Base-by-base conservation (phyloP, 2,888 invertebrate species). In the Chloromyia formosa region DNA sequence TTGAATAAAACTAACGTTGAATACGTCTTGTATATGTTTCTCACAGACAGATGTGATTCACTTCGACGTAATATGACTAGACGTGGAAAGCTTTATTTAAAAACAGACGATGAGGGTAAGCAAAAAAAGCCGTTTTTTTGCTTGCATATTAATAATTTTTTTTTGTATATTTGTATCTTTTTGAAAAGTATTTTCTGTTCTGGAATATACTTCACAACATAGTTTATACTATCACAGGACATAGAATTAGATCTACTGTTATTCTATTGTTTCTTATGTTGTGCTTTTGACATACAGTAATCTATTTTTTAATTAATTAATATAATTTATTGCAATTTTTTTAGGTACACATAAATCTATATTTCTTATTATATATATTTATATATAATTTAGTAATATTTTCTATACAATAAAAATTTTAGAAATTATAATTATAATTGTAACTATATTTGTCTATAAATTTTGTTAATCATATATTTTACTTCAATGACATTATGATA, bases 21-120 rank as follows among this genome's bases (percentile, higher is more conserved):
- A 69, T 45, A 16, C 40, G n/a, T 61, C 35, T n/a, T 69, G 40
- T 69, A 5, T 56, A 56, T 74, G 14, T 74, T 66, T 54, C 64
- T 74, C 76, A 83, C 87, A 88, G 87, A 88, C 83, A 85, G 89
- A 87, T 90, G 91, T 89, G 90, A 90, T 88, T 91, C 92, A 89
- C 91, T 88, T 88, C 91, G 92, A 85, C 90, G 90, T 84, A 90
- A 90, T 87, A 89, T 93, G 87, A 92, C 91, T 87, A 90, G 92
- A 83, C 88, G 90, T 89, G 93, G 93, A 87, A 91, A 91, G 88
- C 90, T 90, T 86, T 93, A 93, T 90, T 90, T 93, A 87, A 93
- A 93, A 89, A 90, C 91, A 86, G 93, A 93, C 88, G 90, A 89
- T 87, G 91, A 91, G 88, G 93, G 93, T 93, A 93, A 93, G 92